Evolutionary conservation across 2,797 vertebrate genomes (phyloP).

Genomic region (Falco biarmicus): DNA sequence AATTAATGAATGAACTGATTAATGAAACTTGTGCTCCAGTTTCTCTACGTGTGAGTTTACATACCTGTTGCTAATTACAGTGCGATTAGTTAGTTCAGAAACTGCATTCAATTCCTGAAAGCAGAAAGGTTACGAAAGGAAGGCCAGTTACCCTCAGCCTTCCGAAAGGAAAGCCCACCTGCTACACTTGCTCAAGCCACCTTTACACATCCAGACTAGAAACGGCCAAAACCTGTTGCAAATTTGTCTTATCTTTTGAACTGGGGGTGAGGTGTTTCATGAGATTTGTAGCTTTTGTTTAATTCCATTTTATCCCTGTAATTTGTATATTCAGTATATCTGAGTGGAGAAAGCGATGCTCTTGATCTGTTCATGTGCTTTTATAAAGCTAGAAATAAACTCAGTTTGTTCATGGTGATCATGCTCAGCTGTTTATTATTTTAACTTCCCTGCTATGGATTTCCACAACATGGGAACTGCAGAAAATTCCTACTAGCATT

Average conservation of each 20-base stretch:
- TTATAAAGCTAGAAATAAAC: background rate
- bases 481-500: background rate
- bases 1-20: background rate
- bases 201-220: background rate
- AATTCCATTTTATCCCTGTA: background rate
- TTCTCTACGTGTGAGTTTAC: background rate
- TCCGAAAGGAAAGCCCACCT: background rate
- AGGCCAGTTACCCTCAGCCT: background rate
- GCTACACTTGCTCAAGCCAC: background rate
- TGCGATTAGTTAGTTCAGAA: background rate
- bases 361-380: background rate
- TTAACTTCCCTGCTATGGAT: background rate
- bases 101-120: background rate
- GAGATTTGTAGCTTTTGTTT: background rate
- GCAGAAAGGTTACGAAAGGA: background rate
- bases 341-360: background rate
- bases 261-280: background rate
- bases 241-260: background rate
- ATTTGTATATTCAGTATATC: background rate
- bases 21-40: background rate
- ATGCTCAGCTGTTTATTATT: background rate
- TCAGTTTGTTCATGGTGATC: background rate
- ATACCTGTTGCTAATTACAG: background rate
- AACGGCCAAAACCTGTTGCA: background rate
- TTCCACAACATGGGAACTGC: background rate